Evolutionary conservation across 2,113 vertebrate species (phyloP).

Genomic region (Marmota monax): DNA sequence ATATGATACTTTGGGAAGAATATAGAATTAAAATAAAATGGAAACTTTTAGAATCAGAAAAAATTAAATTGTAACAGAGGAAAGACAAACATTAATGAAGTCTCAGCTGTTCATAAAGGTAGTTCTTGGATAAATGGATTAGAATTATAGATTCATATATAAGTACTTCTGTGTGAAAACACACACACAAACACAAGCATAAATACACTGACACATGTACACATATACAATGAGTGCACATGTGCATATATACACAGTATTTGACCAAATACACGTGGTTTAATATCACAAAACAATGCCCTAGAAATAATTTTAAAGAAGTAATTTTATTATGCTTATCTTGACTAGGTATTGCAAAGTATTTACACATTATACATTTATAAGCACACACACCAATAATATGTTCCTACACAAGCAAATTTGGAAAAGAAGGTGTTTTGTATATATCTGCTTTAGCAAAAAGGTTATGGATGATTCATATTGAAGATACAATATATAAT

Average conservation of each 20-base stretch:
- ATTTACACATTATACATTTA: neutral
- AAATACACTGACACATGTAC: neutral
- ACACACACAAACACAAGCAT: neutral
- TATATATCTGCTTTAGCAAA: neutral
- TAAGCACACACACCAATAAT: neutral
- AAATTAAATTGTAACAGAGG: neutral
- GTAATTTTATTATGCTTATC: neutral
- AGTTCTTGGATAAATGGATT: neutral
- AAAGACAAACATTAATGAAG: slow-evolving; percentile 27
- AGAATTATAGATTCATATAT: neutral
- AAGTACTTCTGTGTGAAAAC: neutral
- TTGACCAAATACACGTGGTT: neutral
- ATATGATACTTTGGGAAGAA: neutral
- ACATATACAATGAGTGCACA: neutral
- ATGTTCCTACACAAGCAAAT: neutral
- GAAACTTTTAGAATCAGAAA: neutral
- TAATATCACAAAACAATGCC: slow-evolving; percentile 6
- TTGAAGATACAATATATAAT: neutral
- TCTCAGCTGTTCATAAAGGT: neutral
- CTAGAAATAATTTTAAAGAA: slow-evolving; percentile 30
- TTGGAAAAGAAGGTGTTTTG: neutral
- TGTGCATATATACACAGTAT: neutral
- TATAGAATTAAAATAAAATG: neutral
- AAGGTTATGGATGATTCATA: neutral
- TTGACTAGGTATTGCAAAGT: neutral